Evolutionary conservation across 2,113 vertebrate species (phyloP).

Genomic region (Zingel zingel): DNA sequence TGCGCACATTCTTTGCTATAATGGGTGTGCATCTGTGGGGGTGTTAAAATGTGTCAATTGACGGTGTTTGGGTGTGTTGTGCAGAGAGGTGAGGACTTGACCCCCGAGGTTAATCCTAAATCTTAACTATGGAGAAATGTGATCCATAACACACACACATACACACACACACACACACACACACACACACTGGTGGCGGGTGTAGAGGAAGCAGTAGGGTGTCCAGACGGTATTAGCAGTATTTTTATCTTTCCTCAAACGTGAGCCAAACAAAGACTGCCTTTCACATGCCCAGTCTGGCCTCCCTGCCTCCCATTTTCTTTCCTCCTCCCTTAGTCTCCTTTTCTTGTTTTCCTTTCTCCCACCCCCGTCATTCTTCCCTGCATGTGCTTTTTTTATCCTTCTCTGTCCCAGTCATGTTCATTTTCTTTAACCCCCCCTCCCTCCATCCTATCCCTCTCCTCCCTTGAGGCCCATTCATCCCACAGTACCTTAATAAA

Average conservation of each 20-base stretch:
- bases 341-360: conserved; percentile 67
- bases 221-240: conserved; percentile 61
- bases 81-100: conserved; percentile 52
- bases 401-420: conserved; percentile 21
- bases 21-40: conserved; percentile 22
- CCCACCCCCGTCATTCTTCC: conserved; percentile 13
- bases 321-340: conserved; percentile 30
- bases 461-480: conserved; percentile 63
- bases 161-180: conserved; percentile 21
- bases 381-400: conserved; percentile 3
- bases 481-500: conserved; percentile 57
- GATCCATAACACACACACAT: conserved; percentile 34
- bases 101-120: conserved; percentile 68
- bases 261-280: conserved; percentile 72
- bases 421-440: conserved; percentile 45
- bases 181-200: not conserved
- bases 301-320: conserved; percentile 32
- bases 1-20: conserved; percentile 23
- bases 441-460: conserved; percentile 23
- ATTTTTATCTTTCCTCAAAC: conserved; percentile 62
- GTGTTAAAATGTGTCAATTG: conserved; percentile 29
- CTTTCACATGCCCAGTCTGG: conserved; percentile 73
- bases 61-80: conserved; percentile 35
- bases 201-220: conserved; percentile 41
- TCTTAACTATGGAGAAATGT: conserved; percentile 57